Evolutionary conservation across 2,113 vertebrate species (phyloP), one percentile per base, ranked within the genome.

Genomic region (Protomyctophum bolini): DNA sequence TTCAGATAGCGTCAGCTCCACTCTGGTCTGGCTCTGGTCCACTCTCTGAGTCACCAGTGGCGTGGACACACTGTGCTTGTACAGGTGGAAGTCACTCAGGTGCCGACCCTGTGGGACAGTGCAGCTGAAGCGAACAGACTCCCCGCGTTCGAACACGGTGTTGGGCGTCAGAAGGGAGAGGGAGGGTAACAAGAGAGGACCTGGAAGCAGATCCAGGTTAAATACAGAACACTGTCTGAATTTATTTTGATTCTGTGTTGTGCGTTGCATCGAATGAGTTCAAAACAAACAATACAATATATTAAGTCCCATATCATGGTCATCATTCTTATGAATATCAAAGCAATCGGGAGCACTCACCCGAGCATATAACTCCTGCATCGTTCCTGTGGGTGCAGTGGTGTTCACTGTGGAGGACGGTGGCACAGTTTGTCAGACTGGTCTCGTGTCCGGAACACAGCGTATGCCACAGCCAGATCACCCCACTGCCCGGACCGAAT

Each of bases 331-430:
- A 4, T n/a, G 51, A 12, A 11, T 6, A 54, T 10, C 51, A 54
- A 2, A 21, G 55, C 15, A n/a, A 15, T n/a, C 54, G 6, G 55
- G 56, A 46, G 11, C 46, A 68, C 75, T 83, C 68, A 93, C 92
- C 92, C 84, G 91, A 92, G 79, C 92, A 93, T 76, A 85, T 89
- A 33, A 91, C 90, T 14, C 87, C 87, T 41, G 89, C 91, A 45
- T 89, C 84, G 41, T 92, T 85, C 28, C 87, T 75, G 61, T 91
- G 89, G 59, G 69, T 82, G 79, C 92, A 94, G 58, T 76, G 50
- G 48, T 33, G 52, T 21, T 79, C 76, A 15, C 68, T 85, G 63
- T 84, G 76, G n/a, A 78, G 86, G 60, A 76, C 62, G 1, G 79
- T 72, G 50, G 77, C 85, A 52, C 91, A 92, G 67, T 72, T 86